Evolutionary conservation across 2,797 vertebrate species (phyloP), one percentile per base, ranked within the genome.

Genomic region (Heliangelus exortis): DNA sequence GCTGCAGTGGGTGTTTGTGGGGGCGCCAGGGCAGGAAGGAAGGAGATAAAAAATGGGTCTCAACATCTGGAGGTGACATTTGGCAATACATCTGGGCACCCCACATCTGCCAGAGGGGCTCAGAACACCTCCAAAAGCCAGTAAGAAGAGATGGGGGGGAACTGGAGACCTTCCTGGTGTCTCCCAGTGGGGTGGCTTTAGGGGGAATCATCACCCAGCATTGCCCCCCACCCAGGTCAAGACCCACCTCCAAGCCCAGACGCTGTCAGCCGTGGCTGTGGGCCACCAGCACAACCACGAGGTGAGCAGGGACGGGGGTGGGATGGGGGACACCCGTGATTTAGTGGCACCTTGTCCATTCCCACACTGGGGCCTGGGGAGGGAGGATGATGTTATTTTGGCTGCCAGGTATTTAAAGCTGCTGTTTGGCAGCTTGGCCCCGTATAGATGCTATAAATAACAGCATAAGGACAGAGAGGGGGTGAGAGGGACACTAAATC

Each of bases 281-380:
- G 99, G 99, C 26, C 98, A 99, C 96, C 99, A 99, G 96, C 99
- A 99, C 93, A 98, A 99, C 91, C 99, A 99, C 62, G 96, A 98
- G 98, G 99, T 99, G 97, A 97, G 98, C 15, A 6, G 65, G 55
- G 63, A 21, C 3, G 1, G 31, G 18, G 15, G 2, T 6, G 16
- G 12, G 39, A 17, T 11, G 14, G 18, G 12, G 26, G 31, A 47
- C 45, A 1, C 19, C 17, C 34, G 9, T 16, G 7, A 2, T 33
- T 69, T 0, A 34, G 61, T 29, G 39, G 61, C 80, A 16, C 69
- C 53, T 34, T 29, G 55, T 71, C 67, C 0, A 0, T 12, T 51
- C 77, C 4, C 1, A 0, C 9, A 15, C 39, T 0, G 47, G 0
- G 75, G 23, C 29, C 19, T 25, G 10, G 0, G 76, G 39, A 39